These are phyloP conservation scores for Triplophysa tibetana DNA, from an alignment of 2,113 vertebrate genomes.

Conservation along the genomic window DNA sequence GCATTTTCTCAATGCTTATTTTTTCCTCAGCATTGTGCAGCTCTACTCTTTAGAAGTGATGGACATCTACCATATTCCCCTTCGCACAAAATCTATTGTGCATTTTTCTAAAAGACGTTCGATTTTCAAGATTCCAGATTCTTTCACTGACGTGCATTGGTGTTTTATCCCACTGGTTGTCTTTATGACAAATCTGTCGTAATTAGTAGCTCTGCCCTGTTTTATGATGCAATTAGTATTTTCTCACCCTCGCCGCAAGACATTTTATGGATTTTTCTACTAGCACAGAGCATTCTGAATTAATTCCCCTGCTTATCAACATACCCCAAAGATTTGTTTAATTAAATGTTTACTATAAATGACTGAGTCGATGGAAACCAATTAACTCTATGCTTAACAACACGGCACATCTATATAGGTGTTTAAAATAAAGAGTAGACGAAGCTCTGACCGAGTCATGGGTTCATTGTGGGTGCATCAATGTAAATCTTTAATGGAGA, in stretches of 20 bases:
- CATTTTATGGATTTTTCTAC: constrained; percentile 23
- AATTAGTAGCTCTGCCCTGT: constrained; percentile 13
- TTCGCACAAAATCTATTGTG: too few relatives aligned
- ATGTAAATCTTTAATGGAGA: constrained; percentile 4
- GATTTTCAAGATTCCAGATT: too few relatives aligned
- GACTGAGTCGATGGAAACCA: constrained; percentile 31
- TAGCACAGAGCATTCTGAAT: not conserved
- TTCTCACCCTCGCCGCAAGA: constrained; percentile 4
- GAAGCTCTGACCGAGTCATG: not conserved
- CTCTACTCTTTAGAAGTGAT: too few relatives aligned
- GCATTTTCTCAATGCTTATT: too few relatives aligned
- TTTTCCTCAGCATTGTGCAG: too few relatives aligned
- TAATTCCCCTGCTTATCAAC: constrained; percentile 13
- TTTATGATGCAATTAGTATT: constrained; percentile 31
- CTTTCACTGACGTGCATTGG: not conserved
- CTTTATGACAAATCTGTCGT: constrained; percentile 22
- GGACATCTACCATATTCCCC: too few relatives aligned
- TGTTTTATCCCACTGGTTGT: not conserved
- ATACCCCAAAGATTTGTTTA: constrained; percentile 45
- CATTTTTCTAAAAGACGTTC: too few relatives aligned
- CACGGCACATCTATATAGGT: not conserved
- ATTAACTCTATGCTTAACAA: constrained; percentile 20
- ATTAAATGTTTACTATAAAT: constrained; percentile 54
- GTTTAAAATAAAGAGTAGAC: not conserved
- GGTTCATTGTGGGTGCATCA: constrained; percentile 24